Base-by-base conservation (phyloP, 1,140 invertebrate genomes). In the Lepidotrigona ventralis region DNA sequence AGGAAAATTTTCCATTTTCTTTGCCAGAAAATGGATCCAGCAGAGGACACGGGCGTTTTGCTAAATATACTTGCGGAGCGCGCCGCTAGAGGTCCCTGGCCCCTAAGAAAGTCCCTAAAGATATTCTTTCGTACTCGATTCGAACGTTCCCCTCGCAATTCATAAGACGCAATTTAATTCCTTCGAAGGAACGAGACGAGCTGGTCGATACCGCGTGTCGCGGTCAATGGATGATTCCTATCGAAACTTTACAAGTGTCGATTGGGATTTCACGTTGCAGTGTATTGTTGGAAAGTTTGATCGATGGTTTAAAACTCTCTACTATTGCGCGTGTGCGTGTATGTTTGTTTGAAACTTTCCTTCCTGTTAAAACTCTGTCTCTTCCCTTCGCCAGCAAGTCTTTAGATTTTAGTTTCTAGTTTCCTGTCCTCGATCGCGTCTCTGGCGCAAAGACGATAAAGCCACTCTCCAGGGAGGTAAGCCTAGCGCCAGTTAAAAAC, bases 141-240 rank as follows among this genome's bases (percentile, higher is more conserved):
- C 73, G 14, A 81, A 69, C 56, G 53, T 26, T 56, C 39, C 3
- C 39, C 15, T 15, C 21, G 26, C 21, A 0, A 8, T 19, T 71
- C n/a, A 46, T 51, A 29, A 75, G 58, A 76, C 51, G 11, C 29
- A 46, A 29, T 75, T 82, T 58, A 51, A 76, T 72, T 79, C 23
- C 21, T 14, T 5, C 26, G 5, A 29, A 56, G n/a, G 39, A 46
- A 46, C 39, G 39, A 46, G 39, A 46, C 8, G 6, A 46, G 39
- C 39, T 46, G 8, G 39, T 46, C 39, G 39, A 46, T 8, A 46
- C 39, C 17, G 58, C 51, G 21, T 26, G 15, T 60, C 2, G 23
- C n/a, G n/a, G 11, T n/a, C 58, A 12, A 14, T 4, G 12, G 3
- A n/a, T 60, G 12, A n/a, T 60, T n/a, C n/a, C 58, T 3, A 60